Base-by-base conservation (phyloP, 2,797 vertebrate species). In the Pipistrellus kuhlii region DNA sequence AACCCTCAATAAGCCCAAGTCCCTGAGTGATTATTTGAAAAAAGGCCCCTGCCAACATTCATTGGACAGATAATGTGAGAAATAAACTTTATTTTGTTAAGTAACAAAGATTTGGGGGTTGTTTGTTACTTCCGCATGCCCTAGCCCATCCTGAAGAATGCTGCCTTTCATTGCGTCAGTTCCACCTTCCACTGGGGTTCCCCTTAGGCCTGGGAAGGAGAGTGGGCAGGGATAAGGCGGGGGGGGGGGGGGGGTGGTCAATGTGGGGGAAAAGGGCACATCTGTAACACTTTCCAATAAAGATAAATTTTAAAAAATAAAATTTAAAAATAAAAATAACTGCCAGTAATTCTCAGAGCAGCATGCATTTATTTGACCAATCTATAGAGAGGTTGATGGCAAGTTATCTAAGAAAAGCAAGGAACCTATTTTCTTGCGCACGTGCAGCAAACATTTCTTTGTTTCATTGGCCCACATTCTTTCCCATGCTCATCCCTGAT, bases 1-100 rank as follows among this genome's bases (percentile, higher is more conserved):
- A 30, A 46, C 35, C 20, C 32, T 62, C 73, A 66, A 3, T n/a
- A n/a, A 69, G 18, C 25, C 51, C 53, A 72, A 38, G 21, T 53
- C 35, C 32, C 27, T 25, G 9, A 59, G 69, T 12, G 9, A 53
- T 27, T 66, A 8, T 32, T 38, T 66, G 35, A 62, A 81, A 72
- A 48, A 81, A 66, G 75, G 21, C 6, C 2, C 38, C 7, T 44
- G 23, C 25, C 53, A 68, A 59, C 32, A 64, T 21, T 89, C 21
- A 18, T 12, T 81, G 25, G 27, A 46, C 18, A 83, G 7, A 13
- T 32, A 27, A 20, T 6, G 4, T 51, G 62, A 88, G 41, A 75
- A 76, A 62, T n/a, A 81, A 77, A 69, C 88, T 66, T 53, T 6
- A 59, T 57, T 77, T 82, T 72, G 32, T 86, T 91, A 55, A 66